Evolutionary conservation across 2,113 vertebrate species (phyloP).

Genomic region (Pagrus major): DNA sequence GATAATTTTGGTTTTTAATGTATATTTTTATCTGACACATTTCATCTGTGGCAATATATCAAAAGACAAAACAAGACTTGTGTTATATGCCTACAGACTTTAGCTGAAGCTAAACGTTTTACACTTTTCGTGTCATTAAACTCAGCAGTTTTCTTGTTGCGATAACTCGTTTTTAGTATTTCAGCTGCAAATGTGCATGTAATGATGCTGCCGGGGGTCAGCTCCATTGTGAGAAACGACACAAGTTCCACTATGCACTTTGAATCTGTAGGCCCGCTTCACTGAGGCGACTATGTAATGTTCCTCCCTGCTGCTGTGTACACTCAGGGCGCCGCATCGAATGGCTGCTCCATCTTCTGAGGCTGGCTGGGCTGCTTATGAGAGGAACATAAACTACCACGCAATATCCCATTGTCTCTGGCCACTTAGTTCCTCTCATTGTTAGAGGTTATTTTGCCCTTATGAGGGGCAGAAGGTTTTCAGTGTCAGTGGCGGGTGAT

Average conservation of each 20-base stretch:
- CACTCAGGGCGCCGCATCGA: slow-evolving; percentile 86
- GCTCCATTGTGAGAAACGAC: slow-evolving; percentile 73
- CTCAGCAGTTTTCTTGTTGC: slow-evolving; percentile 28
- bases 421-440: slow-evolving; percentile 83
- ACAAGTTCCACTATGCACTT: slow-evolving; percentile 60
- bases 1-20: too few relatives aligned
- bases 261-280: slow-evolving; percentile 84
- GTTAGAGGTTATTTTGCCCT: slow-evolving; percentile 84
- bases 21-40: too few relatives aligned
- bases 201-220: slow-evolving; percentile 81
- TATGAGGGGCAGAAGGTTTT: slow-evolving; percentile 84
- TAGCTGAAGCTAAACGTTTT: slow-evolving; percentile 31
- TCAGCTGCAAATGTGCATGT: slow-evolving; percentile 64
- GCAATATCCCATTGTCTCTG: slow-evolving; percentile 83
- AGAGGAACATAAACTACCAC: slow-evolving; percentile 81
- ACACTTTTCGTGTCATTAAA: slow-evolving; percentile 39
- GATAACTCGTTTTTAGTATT: slow-evolving; percentile 39
- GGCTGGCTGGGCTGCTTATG: slow-evolving; percentile 84
- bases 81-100: slow-evolving; percentile 26
- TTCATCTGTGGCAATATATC: slow-evolving; percentile 12
- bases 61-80: slow-evolving; percentile 14
- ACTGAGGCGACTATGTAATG: slow-evolving; percentile 86
- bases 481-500: slow-evolving; percentile 83
- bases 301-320: slow-evolving; percentile 87
- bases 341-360: slow-evolving; percentile 84